These are phyloP conservation scores for Drosophila engyochracea DNA, from an alignment of 2,888 invertebrate species.

Conservation along the genomic window DNA sequence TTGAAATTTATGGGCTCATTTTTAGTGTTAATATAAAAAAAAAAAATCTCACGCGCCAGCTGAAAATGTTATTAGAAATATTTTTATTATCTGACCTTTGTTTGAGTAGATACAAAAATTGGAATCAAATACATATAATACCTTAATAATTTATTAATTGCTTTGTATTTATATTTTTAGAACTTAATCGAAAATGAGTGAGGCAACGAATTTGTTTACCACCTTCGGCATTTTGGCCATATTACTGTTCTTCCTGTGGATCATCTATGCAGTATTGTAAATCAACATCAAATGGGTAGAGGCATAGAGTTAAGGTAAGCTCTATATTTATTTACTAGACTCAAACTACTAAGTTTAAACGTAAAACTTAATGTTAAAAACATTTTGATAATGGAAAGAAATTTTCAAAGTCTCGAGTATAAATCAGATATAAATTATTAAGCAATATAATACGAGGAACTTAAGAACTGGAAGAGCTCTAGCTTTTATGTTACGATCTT, in stretches of 20 bases:
- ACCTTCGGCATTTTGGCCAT: constrained; percentile 90
- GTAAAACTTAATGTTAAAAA: not conserved
- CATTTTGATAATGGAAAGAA: not conserved
- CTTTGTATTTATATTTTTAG: constrained; percentile 39
- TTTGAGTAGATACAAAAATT: constrained; percentile 23
- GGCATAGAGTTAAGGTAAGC: constrained; percentile 47
- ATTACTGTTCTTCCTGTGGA: constrained; percentile 89
- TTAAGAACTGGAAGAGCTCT: not conserved
- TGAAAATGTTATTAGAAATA: constrained; percentile 28
- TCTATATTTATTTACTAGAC: not conserved
- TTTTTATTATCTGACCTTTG: constrained; percentile 46
- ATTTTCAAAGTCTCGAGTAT: not conserved
- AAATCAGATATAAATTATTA: not conserved
- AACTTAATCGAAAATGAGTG: constrained; percentile 83
- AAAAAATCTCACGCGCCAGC: constrained; percentile 63
- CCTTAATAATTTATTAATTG: constrained; percentile 16
- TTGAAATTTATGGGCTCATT: constrained; percentile 64
- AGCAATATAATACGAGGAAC: not conserved
- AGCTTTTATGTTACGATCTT: not conserved
- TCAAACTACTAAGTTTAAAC: not conserved
- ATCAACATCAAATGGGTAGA: constrained; percentile 17
- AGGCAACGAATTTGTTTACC: constrained; percentile 89
- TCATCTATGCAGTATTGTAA: constrained; percentile 87
- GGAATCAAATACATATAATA: constrained; percentile 6
- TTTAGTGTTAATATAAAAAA: constrained; percentile 48